Percentiles rank a stretch among this genome's conserved stretches.
Evolutionary conservation across 1,140 invertebrate species (phyloP).

Genomic region (Maconellicoccus hirsutus): DNA sequence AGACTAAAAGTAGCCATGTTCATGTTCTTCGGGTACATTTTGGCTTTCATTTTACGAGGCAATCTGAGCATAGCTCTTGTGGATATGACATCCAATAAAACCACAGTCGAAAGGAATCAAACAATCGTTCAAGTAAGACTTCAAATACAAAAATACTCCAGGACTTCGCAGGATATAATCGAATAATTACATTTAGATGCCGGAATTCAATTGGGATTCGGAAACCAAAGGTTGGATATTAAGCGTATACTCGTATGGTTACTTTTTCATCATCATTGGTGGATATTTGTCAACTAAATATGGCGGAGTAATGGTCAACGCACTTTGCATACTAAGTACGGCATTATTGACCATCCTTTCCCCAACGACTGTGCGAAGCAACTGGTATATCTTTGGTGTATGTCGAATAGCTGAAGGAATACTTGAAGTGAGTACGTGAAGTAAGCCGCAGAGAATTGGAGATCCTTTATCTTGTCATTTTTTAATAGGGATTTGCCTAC

Average conservation of each 20-base stretch:
- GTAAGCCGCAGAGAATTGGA: too few species aligned
- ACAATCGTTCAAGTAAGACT: background rate
- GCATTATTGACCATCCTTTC: slow-evolving; percentile 59
- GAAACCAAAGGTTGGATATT: slow-evolving; percentile 44
- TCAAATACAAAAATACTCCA: background rate
- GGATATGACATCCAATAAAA: too few species aligned
- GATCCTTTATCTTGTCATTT: too few species aligned
- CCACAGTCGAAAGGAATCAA: background rate
- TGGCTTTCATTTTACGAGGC: too few species aligned
- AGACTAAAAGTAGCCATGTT: too few species aligned
- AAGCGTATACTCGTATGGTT: slow-evolving; percentile 58
- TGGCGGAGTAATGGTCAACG: slow-evolving; percentile 46
- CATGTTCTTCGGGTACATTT: too few species aligned
- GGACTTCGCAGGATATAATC: too few species aligned
- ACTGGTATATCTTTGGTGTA: slow-evolving; percentile 54
- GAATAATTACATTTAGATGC: slow-evolving; percentile 38
- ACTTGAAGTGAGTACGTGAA: slow-evolving; percentile 60
- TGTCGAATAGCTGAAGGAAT: slow-evolving; percentile 73
- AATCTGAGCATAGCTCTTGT: too few species aligned
- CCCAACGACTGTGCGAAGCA: slow-evolving; percentile 58
- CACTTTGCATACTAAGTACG: slow-evolving; percentile 44
- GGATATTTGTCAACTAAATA: slow-evolving; percentile 41
- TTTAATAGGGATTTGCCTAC: background rate
- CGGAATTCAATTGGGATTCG: slow-evolving; percentile 51
- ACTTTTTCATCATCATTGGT: slow-evolving; percentile 46